These are phyloP conservation scores for Xyrauchen texanus DNA, from an alignment of 2,113 vertebrate species.

Conservation along the genomic window DNA sequence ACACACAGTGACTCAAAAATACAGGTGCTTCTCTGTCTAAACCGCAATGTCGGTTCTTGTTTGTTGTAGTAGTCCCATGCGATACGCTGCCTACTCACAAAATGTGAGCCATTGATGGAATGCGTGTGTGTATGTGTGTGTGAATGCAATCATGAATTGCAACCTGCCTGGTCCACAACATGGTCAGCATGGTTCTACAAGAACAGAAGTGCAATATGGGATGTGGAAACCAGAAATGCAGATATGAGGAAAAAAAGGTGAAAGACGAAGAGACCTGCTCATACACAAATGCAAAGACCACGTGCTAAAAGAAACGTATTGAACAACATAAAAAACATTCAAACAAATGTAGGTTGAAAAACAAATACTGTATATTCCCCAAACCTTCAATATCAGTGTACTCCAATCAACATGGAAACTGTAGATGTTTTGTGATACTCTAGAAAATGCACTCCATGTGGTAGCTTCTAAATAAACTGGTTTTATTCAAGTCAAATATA, in stretches of 20 bases:
- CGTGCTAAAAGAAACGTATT: not conserved
- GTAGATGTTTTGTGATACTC: too few relatives aligned
- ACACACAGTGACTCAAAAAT: not conserved
- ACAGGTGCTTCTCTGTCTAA: slow-evolving; percentile 11
- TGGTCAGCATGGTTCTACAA: not conserved
- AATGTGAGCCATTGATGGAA: slow-evolving; percentile 34
- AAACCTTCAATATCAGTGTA: not conserved
- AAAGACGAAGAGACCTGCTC: too few relatives aligned
- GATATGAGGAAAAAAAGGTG: not conserved
- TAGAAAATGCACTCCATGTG: too few relatives aligned
- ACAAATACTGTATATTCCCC: not conserved
- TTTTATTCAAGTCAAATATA: too few relatives aligned
- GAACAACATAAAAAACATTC: not conserved
- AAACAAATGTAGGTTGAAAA: not conserved
- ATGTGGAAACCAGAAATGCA: slow-evolving; percentile 6
- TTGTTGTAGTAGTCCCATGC: slow-evolving; percentile 14
- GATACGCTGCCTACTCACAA: slow-evolving; percentile 7
- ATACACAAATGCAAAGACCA: not conserved
- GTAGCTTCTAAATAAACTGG: too few relatives aligned
- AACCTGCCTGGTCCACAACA: slow-evolving; percentile 12
- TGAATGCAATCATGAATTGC: slow-evolving; percentile 6
- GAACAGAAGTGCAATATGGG: not conserved
- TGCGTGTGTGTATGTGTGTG: slow-evolving; percentile 19
- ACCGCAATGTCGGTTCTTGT: slow-evolving; percentile 12
- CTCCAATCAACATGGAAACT: too few relatives aligned